phyloP scores from a whole-genome alignment of 1,140 invertebrate species.

The Saccostrea cuccullata region DNA sequence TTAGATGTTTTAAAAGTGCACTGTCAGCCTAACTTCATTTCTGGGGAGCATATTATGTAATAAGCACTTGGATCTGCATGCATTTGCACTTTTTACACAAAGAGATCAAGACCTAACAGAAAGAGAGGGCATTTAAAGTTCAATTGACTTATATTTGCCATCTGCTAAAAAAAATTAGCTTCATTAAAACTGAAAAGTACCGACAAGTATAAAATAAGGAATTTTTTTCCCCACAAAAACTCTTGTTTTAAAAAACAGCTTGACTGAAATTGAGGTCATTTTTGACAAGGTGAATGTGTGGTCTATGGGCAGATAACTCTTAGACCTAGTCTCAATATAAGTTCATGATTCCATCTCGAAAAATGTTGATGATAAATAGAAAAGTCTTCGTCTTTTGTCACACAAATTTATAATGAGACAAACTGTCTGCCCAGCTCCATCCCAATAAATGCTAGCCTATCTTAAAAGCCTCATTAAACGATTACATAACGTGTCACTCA shows the following conservation, averaged over 20 bases:
- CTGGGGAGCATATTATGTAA: neutral
- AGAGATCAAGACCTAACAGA: neutral
- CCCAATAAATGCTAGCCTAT: neutral
- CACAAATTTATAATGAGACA: conserved; percentile 1
- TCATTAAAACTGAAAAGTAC: neutral
- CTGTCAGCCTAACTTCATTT: neutral
- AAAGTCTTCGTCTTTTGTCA: neutral
- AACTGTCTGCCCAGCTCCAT: neutral
- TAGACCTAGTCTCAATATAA: neutral
- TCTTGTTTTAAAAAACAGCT: too few species aligned
- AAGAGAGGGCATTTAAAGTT: neutral
- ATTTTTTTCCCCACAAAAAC: too few species aligned
- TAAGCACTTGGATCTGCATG: conserved; percentile 5
- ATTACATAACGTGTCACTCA: neutral
- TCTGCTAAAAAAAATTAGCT: neutral
- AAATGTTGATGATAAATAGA: neutral
- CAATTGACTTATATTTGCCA: neutral
- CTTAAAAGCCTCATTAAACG: neutral
- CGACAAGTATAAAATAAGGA: neutral
- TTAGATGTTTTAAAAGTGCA: neutral
- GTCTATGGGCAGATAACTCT: conserved; percentile 33
- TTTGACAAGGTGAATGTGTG: neutral
- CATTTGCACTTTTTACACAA: conserved; percentile 2
- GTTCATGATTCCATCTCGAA: neutral
- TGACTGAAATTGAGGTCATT: too few species aligned